phyloP scores from a whole-genome alignment of 1,140 invertebrate species.

The Colletes gigas region DNA sequence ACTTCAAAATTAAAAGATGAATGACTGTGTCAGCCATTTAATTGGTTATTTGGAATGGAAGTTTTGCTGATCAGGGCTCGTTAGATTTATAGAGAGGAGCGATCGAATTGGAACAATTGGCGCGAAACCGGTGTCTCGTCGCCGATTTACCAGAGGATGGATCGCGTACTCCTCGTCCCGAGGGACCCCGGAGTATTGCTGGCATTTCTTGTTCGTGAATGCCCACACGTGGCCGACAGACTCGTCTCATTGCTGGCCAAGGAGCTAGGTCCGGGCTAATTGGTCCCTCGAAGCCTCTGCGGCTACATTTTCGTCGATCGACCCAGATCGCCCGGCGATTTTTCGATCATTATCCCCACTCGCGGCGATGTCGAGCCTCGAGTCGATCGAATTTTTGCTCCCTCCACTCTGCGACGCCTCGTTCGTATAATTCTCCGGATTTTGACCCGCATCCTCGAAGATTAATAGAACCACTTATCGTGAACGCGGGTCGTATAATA shows the following conservation, averaged over 20 bases:
- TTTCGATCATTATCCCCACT: slow-evolving; percentile 65
- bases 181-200: slow-evolving; percentile 15
- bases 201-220: slow-evolving; percentile 52
- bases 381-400: slow-evolving; percentile 55
- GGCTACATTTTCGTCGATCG: slow-evolving; percentile 34
- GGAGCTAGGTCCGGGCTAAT: slow-evolving; percentile 57
- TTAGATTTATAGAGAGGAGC: background rate
- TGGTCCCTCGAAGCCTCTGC: slow-evolving; percentile 41
- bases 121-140: slow-evolving; percentile 6
- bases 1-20: too few species aligned
- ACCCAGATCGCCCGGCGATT: slow-evolving; percentile 58
- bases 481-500: background rate
- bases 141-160: slow-evolving; percentile 1
- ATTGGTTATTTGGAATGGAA: too few species aligned
- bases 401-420: slow-evolving; percentile 6
- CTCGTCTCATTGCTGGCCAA: slow-evolving; percentile 17
- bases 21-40: too few species aligned
- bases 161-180: slow-evolving; percentile 14
- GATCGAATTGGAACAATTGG: slow-evolving; percentile 20
- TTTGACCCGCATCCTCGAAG: background rate
- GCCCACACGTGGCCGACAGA: slow-evolving; percentile 60
- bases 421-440: background rate
- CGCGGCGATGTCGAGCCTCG: slow-evolving; percentile 37
- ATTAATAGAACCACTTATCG: slow-evolving; percentile 11
- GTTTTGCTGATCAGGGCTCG: too few species aligned